A percentile compares a stretch with the other conserved stretches of the same genome.
Evolutionary conservation across 1,140 invertebrate species (phyloP).

Genomic region (Pteromalus puparum): DNA sequence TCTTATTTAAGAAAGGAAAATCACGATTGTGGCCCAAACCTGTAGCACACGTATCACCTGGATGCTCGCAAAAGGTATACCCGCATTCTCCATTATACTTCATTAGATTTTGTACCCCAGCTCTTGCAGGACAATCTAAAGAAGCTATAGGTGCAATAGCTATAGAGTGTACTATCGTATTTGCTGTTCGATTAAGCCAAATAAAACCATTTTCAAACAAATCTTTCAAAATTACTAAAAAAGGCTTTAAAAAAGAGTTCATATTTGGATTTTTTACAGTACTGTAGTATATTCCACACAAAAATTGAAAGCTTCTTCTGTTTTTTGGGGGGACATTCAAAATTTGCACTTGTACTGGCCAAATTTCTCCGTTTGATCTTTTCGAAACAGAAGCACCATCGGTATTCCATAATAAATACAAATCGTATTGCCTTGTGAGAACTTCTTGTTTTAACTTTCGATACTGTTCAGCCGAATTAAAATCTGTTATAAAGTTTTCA

Average conservation of each 20-base stretch:
- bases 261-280: constrained; percentile 40
- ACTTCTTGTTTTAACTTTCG: neutral
- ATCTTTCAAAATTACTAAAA: constrained; percentile 35
- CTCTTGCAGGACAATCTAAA: constrained; percentile 32
- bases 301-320: constrained; percentile 46
- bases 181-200: constrained; percentile 10
- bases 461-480: neutral
- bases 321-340: constrained; percentile 41
- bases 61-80: constrained; percentile 43
- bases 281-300: constrained; percentile 44
- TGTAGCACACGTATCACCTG: constrained; percentile 10
- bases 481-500: constrained; percentile 1
- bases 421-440: constrained; percentile 25
- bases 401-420: constrained; percentile 49
- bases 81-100: constrained; percentile 40
- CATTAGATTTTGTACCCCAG: constrained; percentile 21
- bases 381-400: constrained; percentile 50
- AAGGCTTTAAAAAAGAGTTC: constrained; percentile 46
- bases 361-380: constrained; percentile 51
- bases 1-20: neutral
- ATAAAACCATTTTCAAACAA: constrained; percentile 26
- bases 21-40: constrained; percentile 4
- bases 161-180: neutral
- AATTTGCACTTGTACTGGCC: constrained; percentile 48
- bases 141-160: constrained; percentile 28